Evolutionary conservation across 2,797 vertebrate genomes (phyloP).

Genomic region (Thunnus albacares): DNA sequence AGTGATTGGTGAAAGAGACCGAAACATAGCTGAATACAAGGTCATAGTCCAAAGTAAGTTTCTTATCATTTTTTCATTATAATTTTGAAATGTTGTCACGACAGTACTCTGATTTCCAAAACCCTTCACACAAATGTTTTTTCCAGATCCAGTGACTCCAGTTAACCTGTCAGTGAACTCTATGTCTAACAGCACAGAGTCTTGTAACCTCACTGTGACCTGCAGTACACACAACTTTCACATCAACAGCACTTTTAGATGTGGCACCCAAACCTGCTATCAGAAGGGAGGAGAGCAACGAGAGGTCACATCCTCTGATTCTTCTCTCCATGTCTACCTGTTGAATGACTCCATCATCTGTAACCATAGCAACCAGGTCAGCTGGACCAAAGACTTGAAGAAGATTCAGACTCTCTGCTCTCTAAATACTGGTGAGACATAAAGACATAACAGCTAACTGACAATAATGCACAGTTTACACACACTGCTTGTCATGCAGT

Average conservation of each 20-base stretch:
- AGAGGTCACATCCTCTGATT: not conserved
- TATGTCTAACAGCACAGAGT: not conserved
- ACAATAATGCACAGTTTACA: no score
- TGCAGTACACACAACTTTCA: constrained; percentile 25
- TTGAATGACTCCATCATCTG: constrained; percentile 45
- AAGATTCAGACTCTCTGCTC: not conserved
- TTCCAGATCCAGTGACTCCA: constrained; percentile 45
- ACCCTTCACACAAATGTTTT: not conserved
- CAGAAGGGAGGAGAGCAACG: not conserved
- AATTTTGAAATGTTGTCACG: not conserved
- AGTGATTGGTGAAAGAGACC: no score
- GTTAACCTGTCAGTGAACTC: not conserved
- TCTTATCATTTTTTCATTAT: not conserved
- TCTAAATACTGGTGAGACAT: not conserved
- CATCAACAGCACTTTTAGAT: constrained; percentile 23
- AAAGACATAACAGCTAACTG: no score
- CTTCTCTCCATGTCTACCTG: constrained; percentile 12
- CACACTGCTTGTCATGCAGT: no score
- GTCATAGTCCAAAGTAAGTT: constrained; percentile 61
- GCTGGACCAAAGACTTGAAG: not conserved
- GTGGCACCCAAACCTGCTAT: constrained; percentile 27
- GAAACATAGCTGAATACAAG: not conserved
- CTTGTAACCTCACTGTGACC: constrained; percentile 37
- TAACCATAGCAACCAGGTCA: constrained; percentile 72
- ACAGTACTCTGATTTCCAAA: no score